These are phyloP conservation scores for Poliocrania exsul DNA, from an alignment of 2,797 vertebrate species.

Conservation along the genomic window DNA sequence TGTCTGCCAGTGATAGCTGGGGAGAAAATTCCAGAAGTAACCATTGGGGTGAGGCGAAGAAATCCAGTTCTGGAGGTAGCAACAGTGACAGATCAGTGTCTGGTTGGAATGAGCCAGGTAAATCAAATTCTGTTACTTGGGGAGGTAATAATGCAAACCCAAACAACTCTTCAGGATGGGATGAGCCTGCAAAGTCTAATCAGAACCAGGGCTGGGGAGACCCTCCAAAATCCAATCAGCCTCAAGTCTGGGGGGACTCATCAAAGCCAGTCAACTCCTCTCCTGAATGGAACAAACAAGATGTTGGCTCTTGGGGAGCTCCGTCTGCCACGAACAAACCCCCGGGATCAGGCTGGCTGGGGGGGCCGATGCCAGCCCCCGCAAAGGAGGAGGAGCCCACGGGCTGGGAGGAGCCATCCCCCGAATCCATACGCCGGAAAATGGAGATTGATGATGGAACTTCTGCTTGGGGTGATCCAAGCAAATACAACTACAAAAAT, in stretches of 20 bases:
- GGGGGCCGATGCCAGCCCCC: conserved; percentile 86
- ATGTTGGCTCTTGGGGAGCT: conserved; percentile 82
- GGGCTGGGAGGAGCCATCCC: conserved; percentile 98
- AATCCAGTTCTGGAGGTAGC: conserved; percentile 88
- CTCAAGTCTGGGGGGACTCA: conserved; percentile 86
- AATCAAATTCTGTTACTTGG: conserved; percentile 84
- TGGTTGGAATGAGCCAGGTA: conserved; percentile 88
- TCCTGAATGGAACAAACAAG: conserved; percentile 89
- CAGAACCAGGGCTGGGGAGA: conserved; percentile 91
- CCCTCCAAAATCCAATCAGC: conserved; percentile 81
- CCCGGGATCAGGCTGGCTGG: conserved; percentile 86
- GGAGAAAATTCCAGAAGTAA: conserved; percentile 83
- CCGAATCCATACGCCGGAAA: conserved; percentile 91
- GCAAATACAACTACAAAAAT: conserved; percentile 87
- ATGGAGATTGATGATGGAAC: conserved; percentile 98
- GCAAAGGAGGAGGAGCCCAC: conserved; percentile 85
- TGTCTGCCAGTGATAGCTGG: conserved; percentile 82
- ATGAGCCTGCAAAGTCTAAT: conserved; percentile 85
- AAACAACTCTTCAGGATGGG: conserved; percentile 84
- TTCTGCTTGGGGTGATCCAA: conserved; percentile 96
- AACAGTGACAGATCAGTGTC: conserved; percentile 92
- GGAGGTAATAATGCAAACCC: conserved; percentile 83
- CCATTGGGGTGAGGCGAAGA: conserved; percentile 92
- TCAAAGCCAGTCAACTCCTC: conserved; percentile 79
- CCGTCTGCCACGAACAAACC: conserved; percentile 81